Evolutionary conservation across 2,113 vertebrate genomes (phyloP).

Genomic region (Grantiella picta): DNA sequence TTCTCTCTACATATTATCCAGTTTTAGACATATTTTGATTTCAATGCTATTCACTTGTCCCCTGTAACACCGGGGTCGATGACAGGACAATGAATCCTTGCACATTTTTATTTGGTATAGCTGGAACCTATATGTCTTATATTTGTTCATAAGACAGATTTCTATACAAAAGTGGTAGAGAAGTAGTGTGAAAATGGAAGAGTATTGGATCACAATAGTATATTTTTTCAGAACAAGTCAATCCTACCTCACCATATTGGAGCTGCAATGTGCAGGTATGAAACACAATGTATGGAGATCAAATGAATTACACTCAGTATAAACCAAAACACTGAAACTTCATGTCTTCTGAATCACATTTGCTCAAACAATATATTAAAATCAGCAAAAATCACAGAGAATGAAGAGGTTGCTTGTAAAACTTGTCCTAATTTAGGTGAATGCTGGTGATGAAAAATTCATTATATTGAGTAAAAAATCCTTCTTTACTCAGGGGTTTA

Average conservation of each 20-base stretch:
- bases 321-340: background rate
- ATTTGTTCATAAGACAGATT: background rate
- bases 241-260: background rate
- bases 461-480: background rate
- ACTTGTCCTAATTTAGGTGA: background rate
- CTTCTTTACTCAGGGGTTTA: background rate
- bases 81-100: background rate
- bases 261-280: background rate
- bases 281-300: fast-evolving
- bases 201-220: background rate
- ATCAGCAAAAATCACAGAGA: background rate
- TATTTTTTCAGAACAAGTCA: background rate
- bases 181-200: background rate
- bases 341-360: background rate
- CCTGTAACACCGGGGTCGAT: background rate
- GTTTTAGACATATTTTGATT: background rate
- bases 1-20: background rate
- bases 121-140: background rate
- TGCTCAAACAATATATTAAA: background rate
- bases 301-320: background rate
- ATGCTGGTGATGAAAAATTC: background rate
- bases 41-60: background rate
- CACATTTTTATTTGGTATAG: background rate
- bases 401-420: background rate
- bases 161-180: background rate